phyloP scores from a whole-genome alignment of 2,888 invertebrate species.

The Leptogaster cylindrica region DNA sequence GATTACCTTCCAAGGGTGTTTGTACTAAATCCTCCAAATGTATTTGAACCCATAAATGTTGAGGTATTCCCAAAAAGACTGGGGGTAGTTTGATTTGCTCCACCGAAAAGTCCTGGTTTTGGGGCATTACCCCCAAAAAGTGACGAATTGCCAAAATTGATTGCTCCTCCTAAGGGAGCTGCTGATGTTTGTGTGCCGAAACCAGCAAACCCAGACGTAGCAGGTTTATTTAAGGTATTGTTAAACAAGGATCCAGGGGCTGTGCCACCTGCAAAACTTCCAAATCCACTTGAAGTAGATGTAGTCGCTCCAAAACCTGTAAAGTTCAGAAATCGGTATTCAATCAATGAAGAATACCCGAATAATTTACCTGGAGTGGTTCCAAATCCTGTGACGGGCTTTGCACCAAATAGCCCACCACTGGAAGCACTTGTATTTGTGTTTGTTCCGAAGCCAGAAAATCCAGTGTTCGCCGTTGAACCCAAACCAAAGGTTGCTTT shows the following conservation, averaged over 20 bases:
- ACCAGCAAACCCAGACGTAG: slow-evolving; percentile 66
- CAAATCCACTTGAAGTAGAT: slow-evolving; percentile 61
- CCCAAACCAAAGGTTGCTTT: slow-evolving; percentile 58
- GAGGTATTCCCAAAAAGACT: slow-evolving; percentile 62
- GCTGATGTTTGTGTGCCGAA: slow-evolving; percentile 63
- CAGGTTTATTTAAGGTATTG: slow-evolving; percentile 59
- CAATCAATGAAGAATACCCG: slow-evolving; percentile 52
- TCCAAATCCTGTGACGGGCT: slow-evolving; percentile 53
- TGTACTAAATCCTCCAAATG: slow-evolving; percentile 47
- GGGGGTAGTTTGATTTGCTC: slow-evolving; percentile 57
- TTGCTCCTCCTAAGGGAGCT: slow-evolving; percentile 51
- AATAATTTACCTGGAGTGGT: slow-evolving; percentile 40
- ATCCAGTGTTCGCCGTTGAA: slow-evolving; percentile 55
- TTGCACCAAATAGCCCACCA: slow-evolving; percentile 52
- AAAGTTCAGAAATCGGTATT: not conserved
- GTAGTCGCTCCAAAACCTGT: slow-evolving; percentile 45
- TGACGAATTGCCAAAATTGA: slow-evolving; percentile 48
- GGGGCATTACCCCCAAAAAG: slow-evolving; percentile 64
- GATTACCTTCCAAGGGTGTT: slow-evolving; percentile 53
- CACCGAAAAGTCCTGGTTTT: slow-evolving; percentile 62
- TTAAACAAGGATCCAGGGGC: slow-evolving; percentile 57
- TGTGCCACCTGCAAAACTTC: slow-evolving; percentile 58
- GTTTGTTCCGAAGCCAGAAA: slow-evolving; percentile 58
- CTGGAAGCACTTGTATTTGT: slow-evolving; percentile 62
- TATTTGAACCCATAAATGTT: slow-evolving; percentile 47